These are phyloP conservation scores for Epinotia nisella DNA, from an alignment of 2,888 invertebrate species.

Conservation along the genomic window DNA sequence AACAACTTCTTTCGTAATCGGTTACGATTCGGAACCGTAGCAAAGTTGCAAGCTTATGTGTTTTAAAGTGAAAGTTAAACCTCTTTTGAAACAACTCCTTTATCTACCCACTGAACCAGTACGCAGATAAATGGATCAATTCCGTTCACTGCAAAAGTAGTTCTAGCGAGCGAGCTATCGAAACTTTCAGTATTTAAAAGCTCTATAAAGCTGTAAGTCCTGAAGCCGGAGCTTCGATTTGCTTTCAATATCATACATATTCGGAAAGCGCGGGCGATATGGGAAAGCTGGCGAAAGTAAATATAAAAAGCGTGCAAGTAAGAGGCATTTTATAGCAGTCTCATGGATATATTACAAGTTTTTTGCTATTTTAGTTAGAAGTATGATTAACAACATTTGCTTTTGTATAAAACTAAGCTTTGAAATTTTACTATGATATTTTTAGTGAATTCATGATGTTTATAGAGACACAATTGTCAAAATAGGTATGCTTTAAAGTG, in stretches of 20 bases:
- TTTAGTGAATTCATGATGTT: too few relatives aligned
- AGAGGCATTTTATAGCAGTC: constrained; percentile 10
- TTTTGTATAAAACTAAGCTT: neutral
- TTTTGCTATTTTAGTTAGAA: neutral
- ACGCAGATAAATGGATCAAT: constrained; percentile 26
- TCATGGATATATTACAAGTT: constrained; percentile 1
- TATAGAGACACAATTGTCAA: too few relatives aligned
- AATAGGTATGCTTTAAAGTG: too few relatives aligned
- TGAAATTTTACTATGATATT: too few relatives aligned
- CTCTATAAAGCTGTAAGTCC: constrained; percentile 26
- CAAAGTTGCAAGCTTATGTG: neutral
- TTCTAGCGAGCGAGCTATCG: constrained; percentile 27
- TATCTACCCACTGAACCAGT: neutral
- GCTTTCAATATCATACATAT: constrained; percentile 34
- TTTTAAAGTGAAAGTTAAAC: constrained; percentile 6
- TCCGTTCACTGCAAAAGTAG: constrained; percentile 28
- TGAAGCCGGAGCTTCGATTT: constrained; percentile 2
- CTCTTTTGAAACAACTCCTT: neutral
- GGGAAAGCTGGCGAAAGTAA: constrained; percentile 5
- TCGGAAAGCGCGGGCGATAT: constrained; percentile 13
- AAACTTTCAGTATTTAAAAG: constrained; percentile 39
- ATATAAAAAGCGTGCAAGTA: constrained; percentile 1
- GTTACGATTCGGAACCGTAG: neutral
- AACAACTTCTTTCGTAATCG: too few relatives aligned
- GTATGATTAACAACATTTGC: neutral